Conservation (phyloP, 1,140 invertebrate species). For the Drosophila suzukii region DNA sequence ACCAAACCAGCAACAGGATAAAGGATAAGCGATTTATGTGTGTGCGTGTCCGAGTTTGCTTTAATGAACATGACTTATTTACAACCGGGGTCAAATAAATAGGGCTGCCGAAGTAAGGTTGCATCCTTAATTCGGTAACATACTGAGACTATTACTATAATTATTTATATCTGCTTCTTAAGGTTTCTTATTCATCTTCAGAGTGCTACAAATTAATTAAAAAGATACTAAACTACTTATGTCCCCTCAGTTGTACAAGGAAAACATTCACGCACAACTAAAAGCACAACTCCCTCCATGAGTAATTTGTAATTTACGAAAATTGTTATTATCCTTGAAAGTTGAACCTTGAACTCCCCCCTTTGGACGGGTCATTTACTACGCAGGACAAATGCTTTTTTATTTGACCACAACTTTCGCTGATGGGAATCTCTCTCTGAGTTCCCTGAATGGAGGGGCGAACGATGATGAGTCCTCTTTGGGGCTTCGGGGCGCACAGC, state of each 20-base stretch:
- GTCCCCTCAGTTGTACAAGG: neutral
- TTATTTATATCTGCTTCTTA: no score
- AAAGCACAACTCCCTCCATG: conserved; percentile 1
- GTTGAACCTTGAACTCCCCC: conserved; percentile 41
- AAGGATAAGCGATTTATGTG: conserved; percentile 78
- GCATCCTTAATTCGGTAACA: neutral
- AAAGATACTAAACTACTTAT: neutral
- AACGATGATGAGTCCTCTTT: conserved; percentile 34
- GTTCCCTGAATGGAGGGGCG: conserved; percentile 1
- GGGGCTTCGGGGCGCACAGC: conserved; percentile 22
- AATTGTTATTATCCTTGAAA: conserved; percentile 76
- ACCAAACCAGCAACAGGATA: conserved; percentile 68
- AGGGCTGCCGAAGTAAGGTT: neutral
- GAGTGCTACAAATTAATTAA: no score
- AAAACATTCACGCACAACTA: conserved; percentile 4
- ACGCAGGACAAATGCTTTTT: conserved; percentile 57
- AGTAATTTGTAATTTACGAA: conserved; percentile 78
- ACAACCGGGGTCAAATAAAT: conserved; percentile 18
- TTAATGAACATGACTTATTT: conserved; percentile 67
- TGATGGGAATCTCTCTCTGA: conserved; percentile 53
- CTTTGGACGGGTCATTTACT: conserved; percentile 26
- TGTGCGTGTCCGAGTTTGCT: conserved; percentile 65
- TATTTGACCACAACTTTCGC: conserved; percentile 55
- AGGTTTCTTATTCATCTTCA: no score
- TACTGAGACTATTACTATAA: neutral